Conservation (phyloP, 2,797 vertebrate genomes). For the Coccyzus lansbergi region DNA sequence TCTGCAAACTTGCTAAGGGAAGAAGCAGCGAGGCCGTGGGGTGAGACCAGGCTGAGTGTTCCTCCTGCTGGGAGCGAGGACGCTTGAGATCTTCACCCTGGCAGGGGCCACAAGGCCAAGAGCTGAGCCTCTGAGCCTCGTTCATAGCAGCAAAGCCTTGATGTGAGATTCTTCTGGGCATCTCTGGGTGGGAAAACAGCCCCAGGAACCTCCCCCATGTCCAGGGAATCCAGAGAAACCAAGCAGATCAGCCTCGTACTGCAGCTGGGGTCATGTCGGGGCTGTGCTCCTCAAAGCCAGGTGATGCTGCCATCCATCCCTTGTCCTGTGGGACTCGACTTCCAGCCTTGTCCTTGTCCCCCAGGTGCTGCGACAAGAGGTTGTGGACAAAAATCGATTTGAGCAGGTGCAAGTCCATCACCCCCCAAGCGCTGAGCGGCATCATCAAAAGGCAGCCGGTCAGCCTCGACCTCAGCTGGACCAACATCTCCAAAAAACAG, state of each 20-base stretch:
- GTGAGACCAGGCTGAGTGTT: not conserved
- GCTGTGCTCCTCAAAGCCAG: not conserved
- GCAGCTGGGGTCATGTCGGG: accelerated
- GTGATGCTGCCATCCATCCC: accelerated
- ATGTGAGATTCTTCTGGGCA: not conserved
- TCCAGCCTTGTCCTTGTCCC: constrained; percentile 2
- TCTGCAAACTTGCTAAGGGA: no score
- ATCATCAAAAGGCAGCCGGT: constrained; percentile 97
- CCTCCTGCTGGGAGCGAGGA: not conserved
- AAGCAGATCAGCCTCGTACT: not conserved
- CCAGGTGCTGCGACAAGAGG: constrained; percentile 96
- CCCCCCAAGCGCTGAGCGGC: constrained; percentile 92
- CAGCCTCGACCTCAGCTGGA: constrained; percentile 95
- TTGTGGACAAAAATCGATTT: constrained; percentile 95
- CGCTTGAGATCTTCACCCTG: not conserved
- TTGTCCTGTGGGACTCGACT: not conserved
- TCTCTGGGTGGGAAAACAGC: accelerated
- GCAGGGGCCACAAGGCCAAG: not conserved
- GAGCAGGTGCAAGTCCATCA: constrained; percentile 92
- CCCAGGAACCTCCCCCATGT: accelerated
- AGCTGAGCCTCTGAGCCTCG: not conserved
- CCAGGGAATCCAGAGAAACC: not conserved
- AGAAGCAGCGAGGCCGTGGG: accelerated
- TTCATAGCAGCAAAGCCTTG: not conserved
- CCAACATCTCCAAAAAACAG: constrained; percentile 97